Base-by-base conservation (phyloP, 2,888 invertebrate genomes). In the Dicyrtomina minuta region DNA sequence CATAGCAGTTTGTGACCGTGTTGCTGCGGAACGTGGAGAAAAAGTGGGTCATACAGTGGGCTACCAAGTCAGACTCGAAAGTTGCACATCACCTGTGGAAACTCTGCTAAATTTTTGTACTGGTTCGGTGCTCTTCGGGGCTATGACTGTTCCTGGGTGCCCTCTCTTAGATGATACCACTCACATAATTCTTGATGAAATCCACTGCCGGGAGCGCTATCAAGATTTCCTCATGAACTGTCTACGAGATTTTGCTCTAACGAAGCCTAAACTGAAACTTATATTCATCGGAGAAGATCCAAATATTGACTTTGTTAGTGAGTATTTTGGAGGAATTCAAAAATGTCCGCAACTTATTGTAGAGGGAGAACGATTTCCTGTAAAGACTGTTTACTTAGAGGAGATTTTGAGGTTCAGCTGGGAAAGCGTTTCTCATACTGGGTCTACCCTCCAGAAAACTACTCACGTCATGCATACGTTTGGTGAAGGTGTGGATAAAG, bases 201-300 rank as follows among this genome's bases (percentile, higher is more conserved):
- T n/a, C n/a, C n/a, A n/a, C n/a, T n/a, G n/a, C n/a, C n/a, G n/a
- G n/a, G n/a, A n/a, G n/a, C n/a, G n/a, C n/a, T n/a, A n/a, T n/a
- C n/a, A n/a, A 43, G 98, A 98, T 83, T 96, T 97, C 82, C 85
- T 97, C 53, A 83, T 98, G 71, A 91, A 95, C 70, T 90, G 91
- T 4, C 83, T 97, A 64, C 87, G 90, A 49, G 91, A 93, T 80
- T 81, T 95, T 51, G 83, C 86, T 3, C 6, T 15, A 1, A 85
- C 87, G 59, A 88, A 87, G 80, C 87, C 88, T 74, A 86, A 90
- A 71, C 84, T 96, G 22, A 90, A 89, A 79, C 82, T 97, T 0
- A 86, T 98, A 58, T 86, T 98, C 55, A 97, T 98, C 96, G 96
- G 96, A 2, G 97, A 97, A 13, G 93, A 96, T 0, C 87, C 83